Percentiles rank a stretch among this genome's conserved stretches.
Evolutionary conservation across 2,113 vertebrate species (phyloP).

Genomic region (Planiliza haematocheilus): DNA sequence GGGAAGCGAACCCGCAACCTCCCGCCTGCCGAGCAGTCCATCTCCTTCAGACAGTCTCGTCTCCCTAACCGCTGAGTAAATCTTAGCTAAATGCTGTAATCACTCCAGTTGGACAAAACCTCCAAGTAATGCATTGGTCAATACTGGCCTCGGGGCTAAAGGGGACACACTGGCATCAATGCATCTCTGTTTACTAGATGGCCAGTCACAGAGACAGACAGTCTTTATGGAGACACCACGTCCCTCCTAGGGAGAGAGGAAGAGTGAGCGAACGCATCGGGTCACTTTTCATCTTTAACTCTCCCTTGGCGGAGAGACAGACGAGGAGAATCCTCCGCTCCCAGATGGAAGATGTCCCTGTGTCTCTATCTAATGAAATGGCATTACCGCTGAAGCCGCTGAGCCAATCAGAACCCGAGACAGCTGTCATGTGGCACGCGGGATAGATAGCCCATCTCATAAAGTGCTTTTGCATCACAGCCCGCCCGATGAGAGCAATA

Average conservation of each 20-base stretch:
- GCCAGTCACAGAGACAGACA: constrained; percentile 45
- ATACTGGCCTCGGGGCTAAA: constrained; percentile 65
- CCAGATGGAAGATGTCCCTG: constrained; percentile 66
- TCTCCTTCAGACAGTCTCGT: constrained; percentile 46
- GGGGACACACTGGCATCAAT: constrained; percentile 56
- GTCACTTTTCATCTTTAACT: constrained; percentile 76
- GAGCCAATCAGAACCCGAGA: constrained; percentile 61
- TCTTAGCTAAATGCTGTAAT: constrained; percentile 70
- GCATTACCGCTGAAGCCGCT: constrained; percentile 33
- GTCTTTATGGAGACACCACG: constrained; percentile 48
- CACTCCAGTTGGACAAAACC: constrained; percentile 68
- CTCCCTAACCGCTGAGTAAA: constrained; percentile 49
- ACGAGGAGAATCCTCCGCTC: constrained; percentile 58
- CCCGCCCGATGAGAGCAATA: constrained; percentile 79
- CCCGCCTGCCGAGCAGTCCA: constrained; percentile 15
- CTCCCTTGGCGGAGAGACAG: constrained; percentile 58
- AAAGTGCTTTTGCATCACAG: constrained; percentile 75
- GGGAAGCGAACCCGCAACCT: constrained; percentile 58
- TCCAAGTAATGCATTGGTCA: constrained; percentile 63
- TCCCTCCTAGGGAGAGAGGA: constrained; percentile 38
- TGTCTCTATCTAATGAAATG: constrained; percentile 73
- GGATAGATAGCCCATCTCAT: constrained; percentile 69
- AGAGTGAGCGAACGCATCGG: constrained; percentile 29
- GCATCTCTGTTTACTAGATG: constrained; percentile 66
- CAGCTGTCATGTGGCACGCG: constrained; percentile 66